phyloP scores from a whole-genome alignment of 2,113 vertebrate genomes.

The Notothenia rossii region DNA sequence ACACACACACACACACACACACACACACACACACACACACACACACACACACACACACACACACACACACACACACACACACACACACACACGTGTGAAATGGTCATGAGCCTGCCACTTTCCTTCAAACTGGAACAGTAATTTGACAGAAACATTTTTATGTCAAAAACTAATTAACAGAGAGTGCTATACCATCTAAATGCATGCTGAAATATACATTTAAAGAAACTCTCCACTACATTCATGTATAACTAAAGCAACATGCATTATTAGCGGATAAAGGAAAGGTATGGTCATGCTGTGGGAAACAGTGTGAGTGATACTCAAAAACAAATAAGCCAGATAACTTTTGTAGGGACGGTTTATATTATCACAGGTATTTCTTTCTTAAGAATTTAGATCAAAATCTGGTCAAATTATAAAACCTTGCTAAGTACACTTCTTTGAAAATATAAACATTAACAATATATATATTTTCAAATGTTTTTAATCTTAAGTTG shows the following conservation, averaged over 20 bases:
- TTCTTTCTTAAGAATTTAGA: background rate
- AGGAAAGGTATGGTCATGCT: slow-evolving; percentile 17
- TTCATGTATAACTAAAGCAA: slow-evolving; percentile 5
- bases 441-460: background rate
- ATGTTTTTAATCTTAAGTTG: background rate
- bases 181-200: background rate
- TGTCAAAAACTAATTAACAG: slow-evolving; percentile 2
- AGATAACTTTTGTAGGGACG: background rate
- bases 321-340: background rate
- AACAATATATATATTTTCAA: background rate
- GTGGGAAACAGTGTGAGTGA: background rate
- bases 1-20: background rate
- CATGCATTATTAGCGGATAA: slow-evolving; percentile 37
- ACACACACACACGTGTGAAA: slow-evolving; percentile 68
- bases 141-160: background rate
- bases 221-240: slow-evolving; percentile 20
- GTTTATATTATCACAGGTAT: no score
- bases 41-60: no score
- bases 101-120: slow-evolving; percentile 42
- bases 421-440: background rate
- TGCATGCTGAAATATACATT: slow-evolving; percentile 29
- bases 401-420: background rate
- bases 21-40: slow-evolving; percentile 43
- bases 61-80: slow-evolving; percentile 3
- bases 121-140: slow-evolving; percentile 61